These are phyloP conservation scores for Atherinomorus stipes DNA, from an alignment of 2,113 vertebrate species.

Conservation along the genomic window DNA sequence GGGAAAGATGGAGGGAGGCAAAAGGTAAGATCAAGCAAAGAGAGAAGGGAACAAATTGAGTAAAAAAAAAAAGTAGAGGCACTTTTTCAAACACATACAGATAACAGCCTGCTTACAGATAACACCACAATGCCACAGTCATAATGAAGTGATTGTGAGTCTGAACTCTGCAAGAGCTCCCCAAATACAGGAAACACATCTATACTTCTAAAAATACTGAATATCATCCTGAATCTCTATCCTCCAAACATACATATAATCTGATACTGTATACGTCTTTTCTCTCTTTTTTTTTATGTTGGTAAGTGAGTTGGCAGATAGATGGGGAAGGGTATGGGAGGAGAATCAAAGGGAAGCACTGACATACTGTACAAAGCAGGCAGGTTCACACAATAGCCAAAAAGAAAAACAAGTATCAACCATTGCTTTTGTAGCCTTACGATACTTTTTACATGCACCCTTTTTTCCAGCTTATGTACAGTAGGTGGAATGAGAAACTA, in stretches of 20 bases:
- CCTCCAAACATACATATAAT: slow-evolving; percentile 11
- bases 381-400: slow-evolving; percentile 82
- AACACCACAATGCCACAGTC: slow-evolving; percentile 39
- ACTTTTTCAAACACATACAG: slow-evolving; percentile 43
- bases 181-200: slow-evolving; percentile 6
- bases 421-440: slow-evolving; percentile 89
- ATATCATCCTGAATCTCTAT: background rate
- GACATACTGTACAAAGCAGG: slow-evolving; percentile 77
- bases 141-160: slow-evolving; percentile 23
- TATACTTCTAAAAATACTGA: background rate
- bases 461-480: slow-evolving; percentile 7
- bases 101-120: slow-evolving; percentile 21
- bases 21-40: slow-evolving; percentile 41
- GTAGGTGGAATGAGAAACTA: background rate
- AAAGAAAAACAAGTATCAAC: slow-evolving; percentile 79
- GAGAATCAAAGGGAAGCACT: slow-evolving; percentile 66
- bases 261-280: slow-evolving; percentile 4
- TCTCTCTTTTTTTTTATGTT: slow-evolving; percentile 29
- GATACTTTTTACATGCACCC: slow-evolving; percentile 57
- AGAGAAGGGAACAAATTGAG: slow-evolving; percentile 54
- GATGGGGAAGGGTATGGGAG: slow-evolving; percentile 63
- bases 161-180: slow-evolving; percentile 12
- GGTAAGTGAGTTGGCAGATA: slow-evolving; percentile 58
- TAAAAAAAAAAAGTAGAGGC: slow-evolving; percentile 5
- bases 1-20: slow-evolving; percentile 11